Evolutionary conservation across 2,113 vertebrate genomes (phyloP).

Genomic region (Perognathus longimembris): DNA sequence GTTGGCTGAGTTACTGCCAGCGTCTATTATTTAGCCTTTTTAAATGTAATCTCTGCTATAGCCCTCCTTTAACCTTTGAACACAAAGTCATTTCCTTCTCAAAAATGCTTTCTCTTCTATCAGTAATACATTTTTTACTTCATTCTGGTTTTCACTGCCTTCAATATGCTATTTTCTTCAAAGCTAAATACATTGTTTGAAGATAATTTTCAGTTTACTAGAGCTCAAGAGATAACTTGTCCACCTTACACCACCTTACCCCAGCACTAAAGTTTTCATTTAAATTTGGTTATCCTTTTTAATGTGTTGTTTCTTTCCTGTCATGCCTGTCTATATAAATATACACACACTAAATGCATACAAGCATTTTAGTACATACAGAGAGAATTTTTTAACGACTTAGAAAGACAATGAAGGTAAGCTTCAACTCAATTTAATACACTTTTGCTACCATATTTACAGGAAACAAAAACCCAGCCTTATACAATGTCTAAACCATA

Average conservation of each 20-base stretch:
- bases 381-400: background rate
- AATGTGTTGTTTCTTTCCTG: background rate
- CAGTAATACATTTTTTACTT: background rate
- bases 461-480: background rate
- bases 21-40: background rate
- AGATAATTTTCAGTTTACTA: background rate
- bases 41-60: background rate
- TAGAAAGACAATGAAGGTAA: background rate
- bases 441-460: constrained; percentile 24
- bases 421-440: background rate
- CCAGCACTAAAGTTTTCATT: background rate
- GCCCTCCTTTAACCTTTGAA: background rate
- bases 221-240: background rate
- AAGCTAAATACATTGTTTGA: constrained; percentile 23
- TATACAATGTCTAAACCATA: constrained; percentile 1
- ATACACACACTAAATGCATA: background rate
- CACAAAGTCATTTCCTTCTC: background rate
- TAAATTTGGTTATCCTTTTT: background rate
- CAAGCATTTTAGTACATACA: background rate
- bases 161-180: background rate
- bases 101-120: background rate
- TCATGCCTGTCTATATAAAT: background rate
- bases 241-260: background rate
- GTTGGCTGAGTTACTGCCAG: background rate
- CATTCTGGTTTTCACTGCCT: background rate